These are phyloP conservation scores for Dryocosmus kuriphilus DNA, from an alignment of 2,888 invertebrate species.

Conservation along the genomic window DNA sequence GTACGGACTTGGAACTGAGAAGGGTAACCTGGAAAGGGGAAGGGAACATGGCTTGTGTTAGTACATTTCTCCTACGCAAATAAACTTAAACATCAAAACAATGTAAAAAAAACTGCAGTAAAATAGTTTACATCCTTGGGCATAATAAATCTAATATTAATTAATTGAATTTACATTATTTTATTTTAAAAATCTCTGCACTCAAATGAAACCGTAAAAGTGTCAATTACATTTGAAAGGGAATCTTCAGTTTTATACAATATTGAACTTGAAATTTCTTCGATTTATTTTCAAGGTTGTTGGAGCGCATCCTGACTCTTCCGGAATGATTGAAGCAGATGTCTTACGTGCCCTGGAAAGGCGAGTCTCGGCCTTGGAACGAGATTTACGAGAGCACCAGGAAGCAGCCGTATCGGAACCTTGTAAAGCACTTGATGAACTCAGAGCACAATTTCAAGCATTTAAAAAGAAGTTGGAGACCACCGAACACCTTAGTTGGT, in stretches of 20 bases:
- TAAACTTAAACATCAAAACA: too few species aligned
- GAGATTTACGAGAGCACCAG: constrained; percentile 78
- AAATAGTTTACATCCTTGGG: too few species aligned
- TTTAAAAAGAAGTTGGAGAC: constrained; percentile 82
- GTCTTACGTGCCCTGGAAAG: constrained; percentile 80
- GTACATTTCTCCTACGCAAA: too few species aligned
- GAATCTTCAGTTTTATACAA: neutral
- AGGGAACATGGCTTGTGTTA: too few species aligned
- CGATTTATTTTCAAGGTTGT: constrained; percentile 67
- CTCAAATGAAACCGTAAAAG: neutral
- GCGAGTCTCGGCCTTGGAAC: constrained; percentile 80
- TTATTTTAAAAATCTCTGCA: neutral
- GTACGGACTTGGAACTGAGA: too few species aligned
- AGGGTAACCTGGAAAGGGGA: too few species aligned
- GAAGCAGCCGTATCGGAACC: constrained; percentile 79
- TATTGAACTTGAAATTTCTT: constrained; percentile 9
- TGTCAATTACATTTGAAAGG: neutral
- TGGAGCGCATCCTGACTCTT: constrained; percentile 73
- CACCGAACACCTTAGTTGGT: constrained; percentile 82
- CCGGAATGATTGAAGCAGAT: constrained; percentile 78
- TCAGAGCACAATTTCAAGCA: constrained; percentile 81
- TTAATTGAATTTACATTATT: too few species aligned
- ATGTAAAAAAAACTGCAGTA: too few species aligned
- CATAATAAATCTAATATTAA: too few species aligned
- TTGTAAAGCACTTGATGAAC: constrained; percentile 79